phyloP scores from a whole-genome alignment of 2,888 invertebrate species.

The Lasioglossum lativentre region DNA sequence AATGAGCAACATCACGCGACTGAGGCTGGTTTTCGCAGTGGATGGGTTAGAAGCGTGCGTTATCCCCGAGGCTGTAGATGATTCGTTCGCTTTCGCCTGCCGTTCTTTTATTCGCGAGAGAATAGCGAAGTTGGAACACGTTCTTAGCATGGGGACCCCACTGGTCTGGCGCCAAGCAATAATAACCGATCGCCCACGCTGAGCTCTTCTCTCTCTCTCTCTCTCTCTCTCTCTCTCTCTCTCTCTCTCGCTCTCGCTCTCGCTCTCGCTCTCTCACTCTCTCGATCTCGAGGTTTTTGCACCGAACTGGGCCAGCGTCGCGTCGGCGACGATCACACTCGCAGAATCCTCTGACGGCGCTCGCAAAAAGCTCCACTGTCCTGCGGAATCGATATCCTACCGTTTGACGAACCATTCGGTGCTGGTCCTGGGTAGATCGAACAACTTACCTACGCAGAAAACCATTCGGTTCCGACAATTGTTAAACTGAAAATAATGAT shows the following conservation, averaged over 20 bases:
- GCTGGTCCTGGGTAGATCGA: background rate
- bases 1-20: conserved; percentile 26
- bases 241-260: background rate
- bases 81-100: conserved; percentile 53
- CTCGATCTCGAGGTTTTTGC: conserved; percentile 67
- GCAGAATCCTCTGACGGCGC: conserved; percentile 32
- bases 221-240: background rate
- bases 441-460: background rate
- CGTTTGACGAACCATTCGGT: conserved; percentile 30
- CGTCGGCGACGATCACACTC: conserved; percentile 31
- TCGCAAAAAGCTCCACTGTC: conserved; percentile 27
- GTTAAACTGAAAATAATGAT: background rate
- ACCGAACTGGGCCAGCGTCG: conserved; percentile 34
- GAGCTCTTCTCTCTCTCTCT: conserved; percentile 43
- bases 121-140: conserved; percentile 50
- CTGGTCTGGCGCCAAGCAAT: conserved; percentile 80
- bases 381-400: conserved; percentile 55
- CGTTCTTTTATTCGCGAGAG: conserved; percentile 58
- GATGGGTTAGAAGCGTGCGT: conserved; percentile 29
- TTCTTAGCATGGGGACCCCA: conserved; percentile 67
- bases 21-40: conserved; percentile 7
- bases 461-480: background rate
- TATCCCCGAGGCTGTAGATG: conserved; percentile 43
- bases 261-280: background rate
- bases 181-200: conserved; percentile 81